Percentiles rank a stretch among this genome's conserved stretches.
Conservation (phyloP, 2,113 vertebrate species). For the Scomber colias region DNA sequence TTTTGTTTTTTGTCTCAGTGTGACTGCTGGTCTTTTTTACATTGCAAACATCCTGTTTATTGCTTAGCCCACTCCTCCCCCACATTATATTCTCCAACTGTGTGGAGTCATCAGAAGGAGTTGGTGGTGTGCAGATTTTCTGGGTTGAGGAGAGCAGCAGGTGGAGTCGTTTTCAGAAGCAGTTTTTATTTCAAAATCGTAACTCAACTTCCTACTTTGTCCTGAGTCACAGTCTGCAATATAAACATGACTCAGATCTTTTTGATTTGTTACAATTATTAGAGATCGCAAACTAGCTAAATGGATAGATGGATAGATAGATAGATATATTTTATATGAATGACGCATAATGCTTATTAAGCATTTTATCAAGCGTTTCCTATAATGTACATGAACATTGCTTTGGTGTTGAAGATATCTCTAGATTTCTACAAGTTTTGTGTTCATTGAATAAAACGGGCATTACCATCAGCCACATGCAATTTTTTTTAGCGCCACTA, state of each 20-base stretch:
- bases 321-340: not conserved
- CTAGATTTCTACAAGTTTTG: too few species aligned
- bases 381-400: too few species aligned
- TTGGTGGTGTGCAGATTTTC: slow-evolving; percentile 56
- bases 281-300: not conserved
- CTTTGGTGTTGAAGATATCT: too few species aligned
- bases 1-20: slow-evolving; percentile 33
- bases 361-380: too few species aligned
- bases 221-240: slow-evolving; percentile 59
- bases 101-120: slow-evolving; percentile 64
- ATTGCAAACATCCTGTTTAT: slow-evolving; percentile 57
- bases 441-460: not conserved
- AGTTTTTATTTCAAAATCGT: slow-evolving; percentile 36
- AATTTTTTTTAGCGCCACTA: not conserved
- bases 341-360: not conserved
- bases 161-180: slow-evolving; percentile 43
- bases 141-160: slow-evolving; percentile 31
- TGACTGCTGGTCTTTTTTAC: slow-evolving; percentile 50
- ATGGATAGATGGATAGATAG: slow-evolving; percentile 14
- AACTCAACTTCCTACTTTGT: slow-evolving; percentile 52
- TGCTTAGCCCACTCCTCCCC: slow-evolving; percentile 64
- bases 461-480: not conserved
- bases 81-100: slow-evolving; percentile 58
- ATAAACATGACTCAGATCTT: slow-evolving; percentile 36
- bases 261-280: not conserved